Evolutionary conservation across 2,797 vertebrate genomes (phyloP).

Genomic region (Syngnathus rostellatus): DNA sequence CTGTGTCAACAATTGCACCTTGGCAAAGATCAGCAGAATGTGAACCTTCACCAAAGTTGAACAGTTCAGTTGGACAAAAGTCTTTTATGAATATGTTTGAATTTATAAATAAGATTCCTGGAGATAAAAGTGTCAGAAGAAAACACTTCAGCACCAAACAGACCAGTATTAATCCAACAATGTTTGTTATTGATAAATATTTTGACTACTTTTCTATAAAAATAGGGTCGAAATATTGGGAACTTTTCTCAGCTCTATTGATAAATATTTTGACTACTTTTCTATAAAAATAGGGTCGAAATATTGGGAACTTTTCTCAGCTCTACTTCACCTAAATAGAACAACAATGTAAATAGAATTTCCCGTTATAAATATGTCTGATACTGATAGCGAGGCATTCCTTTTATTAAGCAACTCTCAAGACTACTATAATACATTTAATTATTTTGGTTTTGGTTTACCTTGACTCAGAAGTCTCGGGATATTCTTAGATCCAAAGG

Average conservation of each 20-base stretch:
- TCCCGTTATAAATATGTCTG: neutral
- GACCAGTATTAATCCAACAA: neutral
- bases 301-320: neutral
- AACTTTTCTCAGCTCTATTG: neutral
- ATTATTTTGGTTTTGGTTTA: neutral
- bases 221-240: neutral
- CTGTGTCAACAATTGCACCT: neutral
- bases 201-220: neutral
- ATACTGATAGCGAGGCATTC: neutral
- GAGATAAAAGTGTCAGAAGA: neutral
- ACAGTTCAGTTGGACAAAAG: neutral
- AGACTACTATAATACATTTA: neutral
- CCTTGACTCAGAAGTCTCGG: conserved; percentile 7
- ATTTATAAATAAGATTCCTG: neutral
- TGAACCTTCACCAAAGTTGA: neutral
- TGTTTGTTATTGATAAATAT: too few relatives aligned
- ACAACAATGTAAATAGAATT: too few relatives aligned
- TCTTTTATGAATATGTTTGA: neutral
- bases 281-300: neutral
- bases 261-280: neutral
- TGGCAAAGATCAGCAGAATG: neutral
- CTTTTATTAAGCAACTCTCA: neutral
- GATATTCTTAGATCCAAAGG: conserved; percentile 25
- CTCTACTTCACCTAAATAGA: neutral
- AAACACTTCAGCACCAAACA: neutral